Base-by-base conservation (phyloP, 2,888 invertebrate genomes). In the Lasius platythorax region DNA sequence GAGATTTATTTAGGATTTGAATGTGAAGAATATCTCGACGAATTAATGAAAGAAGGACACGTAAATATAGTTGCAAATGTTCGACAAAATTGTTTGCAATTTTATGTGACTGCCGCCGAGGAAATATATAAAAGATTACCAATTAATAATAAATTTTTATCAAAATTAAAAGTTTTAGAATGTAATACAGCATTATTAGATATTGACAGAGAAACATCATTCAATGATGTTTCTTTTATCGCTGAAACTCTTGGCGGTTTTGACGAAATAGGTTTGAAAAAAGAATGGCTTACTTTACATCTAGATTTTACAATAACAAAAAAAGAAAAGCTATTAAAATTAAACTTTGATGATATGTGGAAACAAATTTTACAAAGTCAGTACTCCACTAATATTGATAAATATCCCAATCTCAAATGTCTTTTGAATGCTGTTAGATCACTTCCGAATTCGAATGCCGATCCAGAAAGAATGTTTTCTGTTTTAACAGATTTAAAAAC, bases 311-410 rank as follows among this genome's bases (percentile, higher is more conserved):
- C 23, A 23, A 23, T 23, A 23, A 23, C 23, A 23, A 23, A 23
- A 23, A 23, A 23, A 23, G 23, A 23, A 23, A 23, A 23, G 23
- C 0, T 23, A 23, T 23, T 23, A 23, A 58, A 58, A 58, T 58
- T 58, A 58, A 58, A 28, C 5, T 58, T 58, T 58, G 56, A 58
- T 58, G 28, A 58, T 28, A 58, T 58, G 56, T 58, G 56, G 56
- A 58, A 58, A 58, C 28, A 58, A 58, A 53, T 53, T 53, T 53
- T 53, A 4, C 50, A 53, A 18, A 15, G 50, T 18, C 18, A 18
- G 18, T 18, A 53, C 9, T 43, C 43, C 12, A 43, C 12, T 43
- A 43, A 43, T 53, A 53, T 5, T 53, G 5, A 18, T 53, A 15
- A 53, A 18, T 53, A 53, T 18, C 50, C 50, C 50, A 53, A 53